phyloP scores from a whole-genome alignment of 1,140 invertebrate species.

The Nilaparvata lugens region DNA sequence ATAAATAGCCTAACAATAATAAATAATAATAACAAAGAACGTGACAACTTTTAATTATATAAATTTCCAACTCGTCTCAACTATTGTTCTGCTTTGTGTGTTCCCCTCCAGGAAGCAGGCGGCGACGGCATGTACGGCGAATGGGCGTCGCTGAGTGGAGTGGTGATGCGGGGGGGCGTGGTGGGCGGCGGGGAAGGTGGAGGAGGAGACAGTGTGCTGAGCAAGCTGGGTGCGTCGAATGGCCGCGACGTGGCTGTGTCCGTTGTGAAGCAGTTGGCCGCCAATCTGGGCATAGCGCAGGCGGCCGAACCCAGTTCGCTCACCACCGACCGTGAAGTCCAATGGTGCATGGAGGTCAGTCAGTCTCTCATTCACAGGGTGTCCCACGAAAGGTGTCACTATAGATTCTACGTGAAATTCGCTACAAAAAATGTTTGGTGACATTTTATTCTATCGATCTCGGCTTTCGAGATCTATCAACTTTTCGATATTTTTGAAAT shows the following conservation, averaged over 20 bases:
- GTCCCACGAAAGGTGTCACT: too few species aligned
- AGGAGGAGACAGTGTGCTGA: constrained; percentile 62
- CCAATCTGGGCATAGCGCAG: constrained; percentile 64
- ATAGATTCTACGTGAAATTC: too few species aligned
- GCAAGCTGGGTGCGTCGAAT: constrained; percentile 65
- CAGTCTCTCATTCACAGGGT: too few species aligned
- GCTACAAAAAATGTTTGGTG: too few species aligned
- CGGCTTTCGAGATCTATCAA: too few species aligned
- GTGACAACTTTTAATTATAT: constrained; percentile 37
- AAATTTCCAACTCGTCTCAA: constrained; percentile 23
- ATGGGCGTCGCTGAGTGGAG: constrained; percentile 67
- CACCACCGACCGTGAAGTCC: constrained; percentile 70
- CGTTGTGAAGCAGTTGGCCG: constrained; percentile 70
- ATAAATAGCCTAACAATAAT: constrained; percentile 36
- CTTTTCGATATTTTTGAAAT: too few species aligned
- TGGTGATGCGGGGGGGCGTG: constrained; percentile 50
- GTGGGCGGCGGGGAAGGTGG: constrained; percentile 49
- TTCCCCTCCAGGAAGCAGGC: constrained; percentile 36
- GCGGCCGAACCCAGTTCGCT: constrained; percentile 65
- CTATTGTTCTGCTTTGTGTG: background rate
- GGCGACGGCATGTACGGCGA: constrained; percentile 72
- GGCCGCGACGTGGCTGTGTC: constrained; percentile 75
- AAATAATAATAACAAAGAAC: constrained; percentile 36
- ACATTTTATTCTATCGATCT: too few species aligned
- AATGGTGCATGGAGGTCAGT: constrained; percentile 75